Evolutionary conservation across 2,797 vertebrate species (phyloP).

Genomic region (Pseudochirops cupreus): DNA sequence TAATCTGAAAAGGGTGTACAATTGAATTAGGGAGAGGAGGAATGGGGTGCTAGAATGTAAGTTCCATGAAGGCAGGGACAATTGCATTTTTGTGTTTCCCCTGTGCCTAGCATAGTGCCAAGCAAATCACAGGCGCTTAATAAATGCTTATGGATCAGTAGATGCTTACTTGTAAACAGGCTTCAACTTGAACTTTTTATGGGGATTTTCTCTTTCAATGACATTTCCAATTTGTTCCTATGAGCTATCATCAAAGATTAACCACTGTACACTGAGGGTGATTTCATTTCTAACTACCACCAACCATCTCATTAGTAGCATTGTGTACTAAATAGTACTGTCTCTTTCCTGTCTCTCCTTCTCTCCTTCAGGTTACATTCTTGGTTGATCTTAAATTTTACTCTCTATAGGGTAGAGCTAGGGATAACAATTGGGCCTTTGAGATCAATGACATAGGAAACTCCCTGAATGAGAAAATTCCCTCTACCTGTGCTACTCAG

Average conservation of each 20-base stretch:
- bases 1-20: not conserved
- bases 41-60: not conserved
- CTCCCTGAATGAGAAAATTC: not conserved
- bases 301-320: not conserved
- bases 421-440: not conserved
- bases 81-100: not conserved
- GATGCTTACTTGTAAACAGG: not conserved
- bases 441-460: not conserved
- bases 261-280: not conserved
- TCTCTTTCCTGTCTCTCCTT: not conserved
- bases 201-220: not conserved
- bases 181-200: not conserved
- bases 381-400: not conserved
- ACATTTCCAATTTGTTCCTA: not conserved
- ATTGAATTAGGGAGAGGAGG: not conserved
- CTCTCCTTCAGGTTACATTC: slow-evolving; percentile 6
- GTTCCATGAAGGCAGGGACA: not conserved
- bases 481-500: not conserved
- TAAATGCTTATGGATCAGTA: not conserved
- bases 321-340: not conserved
- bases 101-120: not conserved
- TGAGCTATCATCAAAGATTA: slow-evolving; percentile 19
- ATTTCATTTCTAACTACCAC: slow-evolving; percentile 5
- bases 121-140: not conserved
- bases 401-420: not conserved